phyloP scores from a whole-genome alignment of 2,797 vertebrate genomes.

The Tragopan temminckii region DNA sequence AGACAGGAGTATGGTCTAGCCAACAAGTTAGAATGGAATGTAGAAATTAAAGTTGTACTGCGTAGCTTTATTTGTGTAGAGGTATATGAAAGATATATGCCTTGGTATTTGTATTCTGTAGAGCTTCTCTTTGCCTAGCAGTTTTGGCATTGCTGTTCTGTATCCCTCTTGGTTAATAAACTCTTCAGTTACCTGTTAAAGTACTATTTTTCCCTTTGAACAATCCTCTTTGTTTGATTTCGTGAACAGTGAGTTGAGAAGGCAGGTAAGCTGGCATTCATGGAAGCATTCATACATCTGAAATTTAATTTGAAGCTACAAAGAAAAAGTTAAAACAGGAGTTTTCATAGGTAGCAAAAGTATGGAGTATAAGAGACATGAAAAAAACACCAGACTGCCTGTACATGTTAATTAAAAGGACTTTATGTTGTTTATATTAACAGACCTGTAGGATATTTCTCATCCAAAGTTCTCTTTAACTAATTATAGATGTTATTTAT shows the following conservation, averaged over 20 bases:
- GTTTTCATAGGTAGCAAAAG: neutral
- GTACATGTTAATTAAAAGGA: neutral
- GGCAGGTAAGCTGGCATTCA: neutral
- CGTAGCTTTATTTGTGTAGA: neutral
- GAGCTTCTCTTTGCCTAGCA: neutral
- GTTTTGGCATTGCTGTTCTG: neutral
- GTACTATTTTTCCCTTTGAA: neutral
- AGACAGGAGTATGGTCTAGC: neutral
- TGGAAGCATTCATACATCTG: neutral
- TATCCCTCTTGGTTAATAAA: neutral
- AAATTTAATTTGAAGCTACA: neutral
- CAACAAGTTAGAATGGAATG: neutral
- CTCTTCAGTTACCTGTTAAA: neutral
- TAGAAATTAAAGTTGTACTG: neutral
- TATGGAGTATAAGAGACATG: neutral
- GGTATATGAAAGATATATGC: neutral
- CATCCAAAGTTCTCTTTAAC: neutral
- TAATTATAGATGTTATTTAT: neutral
- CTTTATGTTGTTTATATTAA: neutral
- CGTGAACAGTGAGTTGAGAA: neutral
- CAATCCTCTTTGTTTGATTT: neutral
- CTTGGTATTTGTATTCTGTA: neutral
- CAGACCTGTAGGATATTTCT: neutral
- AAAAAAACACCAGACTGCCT: neutral
- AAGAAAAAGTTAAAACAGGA: neutral